phyloP scores from a whole-genome alignment of 2,797 vertebrate genomes.

The Acrossocheilus fasciatus region DNA sequence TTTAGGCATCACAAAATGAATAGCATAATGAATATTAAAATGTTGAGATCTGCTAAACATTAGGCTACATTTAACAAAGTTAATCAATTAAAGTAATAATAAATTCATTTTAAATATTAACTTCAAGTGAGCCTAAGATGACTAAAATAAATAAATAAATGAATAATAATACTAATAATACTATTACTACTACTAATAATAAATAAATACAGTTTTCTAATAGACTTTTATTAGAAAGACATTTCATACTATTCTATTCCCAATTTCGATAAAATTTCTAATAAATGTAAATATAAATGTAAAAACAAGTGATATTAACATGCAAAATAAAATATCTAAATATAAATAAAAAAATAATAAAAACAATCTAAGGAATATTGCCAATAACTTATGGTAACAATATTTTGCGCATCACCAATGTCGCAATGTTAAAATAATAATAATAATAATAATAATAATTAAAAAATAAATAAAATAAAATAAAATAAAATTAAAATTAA shows the following conservation, averaged over 20 bases:
- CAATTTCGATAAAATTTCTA: not conserved
- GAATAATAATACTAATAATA: too few relatives aligned
- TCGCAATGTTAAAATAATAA: not conserved
- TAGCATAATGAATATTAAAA: not conserved
- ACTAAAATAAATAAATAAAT: not conserved
- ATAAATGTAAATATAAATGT: not conserved
- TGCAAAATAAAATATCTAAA: not conserved
- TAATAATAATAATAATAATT: not conserved
- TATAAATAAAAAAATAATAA: not conserved
- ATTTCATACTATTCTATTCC: too few relatives aligned
- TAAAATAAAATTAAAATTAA: not conserved
- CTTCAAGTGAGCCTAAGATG: not conserved
- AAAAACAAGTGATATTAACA: not conserved
- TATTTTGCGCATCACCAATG: not conserved
- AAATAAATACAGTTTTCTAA: too few relatives aligned
- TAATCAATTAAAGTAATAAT: not conserved
- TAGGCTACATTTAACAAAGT: not conserved
- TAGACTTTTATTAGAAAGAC: too few relatives aligned
- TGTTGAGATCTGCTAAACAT: not conserved
- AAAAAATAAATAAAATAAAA: too few relatives aligned
- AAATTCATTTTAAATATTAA: not conserved
- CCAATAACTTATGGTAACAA: not conserved
- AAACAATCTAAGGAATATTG: not conserved
- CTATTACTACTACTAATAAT: too few relatives aligned
- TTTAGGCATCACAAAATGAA: not conserved